A percentile compares a stretch with the other conserved stretches of the same genome.
Conservation (phyloP, 2,797 vertebrate species). For the Todus mexicanus region DNA sequence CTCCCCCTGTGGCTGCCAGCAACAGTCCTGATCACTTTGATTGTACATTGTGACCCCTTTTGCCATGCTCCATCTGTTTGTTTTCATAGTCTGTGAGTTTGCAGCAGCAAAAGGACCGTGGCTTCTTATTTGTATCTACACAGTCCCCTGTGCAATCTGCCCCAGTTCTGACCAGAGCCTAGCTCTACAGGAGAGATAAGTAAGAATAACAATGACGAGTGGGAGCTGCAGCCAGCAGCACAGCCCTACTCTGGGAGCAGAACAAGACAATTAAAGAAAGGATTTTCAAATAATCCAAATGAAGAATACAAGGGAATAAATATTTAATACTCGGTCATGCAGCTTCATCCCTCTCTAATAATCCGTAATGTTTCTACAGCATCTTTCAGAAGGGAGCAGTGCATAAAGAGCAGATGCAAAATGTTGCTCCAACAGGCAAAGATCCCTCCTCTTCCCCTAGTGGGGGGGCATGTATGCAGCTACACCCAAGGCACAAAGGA, state of each 20-base stretch:
- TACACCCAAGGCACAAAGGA: not conserved
- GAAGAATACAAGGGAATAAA: conserved; percentile 28
- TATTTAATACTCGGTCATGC: not conserved
- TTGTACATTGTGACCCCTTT: not conserved
- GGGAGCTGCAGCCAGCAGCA: not conserved
- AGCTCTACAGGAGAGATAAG: not conserved
- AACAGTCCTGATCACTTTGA: not conserved
- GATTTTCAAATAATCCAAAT: conserved; percentile 20
- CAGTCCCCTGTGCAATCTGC: not conserved
- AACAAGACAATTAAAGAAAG: conserved; percentile 19
- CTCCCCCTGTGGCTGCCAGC: not conserved
- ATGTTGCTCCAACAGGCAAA: not conserved
- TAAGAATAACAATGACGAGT: not conserved
- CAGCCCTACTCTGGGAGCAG: not conserved
- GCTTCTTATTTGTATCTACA: not conserved
- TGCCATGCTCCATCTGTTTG: not conserved
- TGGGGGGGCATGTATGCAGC: not conserved
- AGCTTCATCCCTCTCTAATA: not conserved
- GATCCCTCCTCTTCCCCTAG: not conserved
- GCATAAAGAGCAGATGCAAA: not conserved
- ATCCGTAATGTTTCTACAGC: not conserved
- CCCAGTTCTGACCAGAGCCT: not conserved
- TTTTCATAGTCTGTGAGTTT: not conserved
- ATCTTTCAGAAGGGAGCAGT: not conserved
- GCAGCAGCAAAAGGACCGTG: not conserved